Base-by-base conservation (phyloP, 2,888 invertebrate genomes). In the Drosophila mulleri region DNA sequence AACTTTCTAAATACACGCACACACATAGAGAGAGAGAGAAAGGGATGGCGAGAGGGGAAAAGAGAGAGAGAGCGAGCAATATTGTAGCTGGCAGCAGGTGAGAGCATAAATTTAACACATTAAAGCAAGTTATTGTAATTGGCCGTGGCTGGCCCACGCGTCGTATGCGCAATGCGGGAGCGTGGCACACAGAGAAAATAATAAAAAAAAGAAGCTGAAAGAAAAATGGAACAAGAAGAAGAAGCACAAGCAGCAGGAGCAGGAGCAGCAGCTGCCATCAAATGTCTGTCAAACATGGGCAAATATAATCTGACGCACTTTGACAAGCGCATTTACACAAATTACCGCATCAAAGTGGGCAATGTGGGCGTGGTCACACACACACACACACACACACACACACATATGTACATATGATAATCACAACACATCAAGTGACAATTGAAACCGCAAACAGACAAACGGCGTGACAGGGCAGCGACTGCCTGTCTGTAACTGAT, bases 371-470 rank as follows among this genome's bases (percentile, higher is more conserved):
- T 74, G 67, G 70, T 39, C 29, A 48, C 45, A 59, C 59, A 57
- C 72, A 59, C 70, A 56, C 26, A 54, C 45, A 42, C 54, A 52
- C 73, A 62, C 72, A 67, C 57, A 50, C 47, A 48, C 23, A 59
- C 42, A 52, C 54, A 53, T 39, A 16, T 39, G 37, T 50, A 50
- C 39, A 39, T 54, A 83, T 88, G 87, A 86, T 83, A 86, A 86
- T 87, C 87, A 87, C 82, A 83, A 80, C 80, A 87, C 87, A 88
- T 83, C 89, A 84, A 88, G 87, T 80, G 89, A 88, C 86, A 88
- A 86, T 86, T 83, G 84, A 88, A 83, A 79, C 87, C 87, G 79
- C 87, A 86, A 88, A 87, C 89, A 88, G 89, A 78, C 87, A 86
- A 83, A 88, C 78, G 70, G 71, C 83, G 77, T 84, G 72, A 67